phyloP scores from a whole-genome alignment of 2,797 vertebrate genomes.

The Echeneis naucrates region DNA sequence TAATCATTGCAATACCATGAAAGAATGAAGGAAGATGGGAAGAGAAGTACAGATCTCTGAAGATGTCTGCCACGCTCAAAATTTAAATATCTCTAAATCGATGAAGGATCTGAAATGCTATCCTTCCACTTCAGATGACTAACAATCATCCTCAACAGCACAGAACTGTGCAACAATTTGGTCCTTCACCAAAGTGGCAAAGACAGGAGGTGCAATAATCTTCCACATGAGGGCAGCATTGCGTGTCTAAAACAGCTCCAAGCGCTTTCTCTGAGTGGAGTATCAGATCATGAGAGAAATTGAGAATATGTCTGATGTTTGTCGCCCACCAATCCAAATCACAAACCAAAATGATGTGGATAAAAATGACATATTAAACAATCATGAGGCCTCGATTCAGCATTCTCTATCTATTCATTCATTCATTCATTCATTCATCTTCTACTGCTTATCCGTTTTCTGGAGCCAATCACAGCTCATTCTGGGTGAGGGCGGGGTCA shows the following conservation, averaged over 20 bases:
- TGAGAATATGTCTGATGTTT: no score
- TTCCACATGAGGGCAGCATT: constrained; percentile 57
- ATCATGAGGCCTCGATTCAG: neutral
- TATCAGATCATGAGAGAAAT: neutral
- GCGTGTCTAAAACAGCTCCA: constrained; percentile 17
- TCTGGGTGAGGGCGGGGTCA: no score
- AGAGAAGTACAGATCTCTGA: neutral
- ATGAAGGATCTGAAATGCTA: neutral
- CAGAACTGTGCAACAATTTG: neutral
- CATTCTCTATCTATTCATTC: no score
- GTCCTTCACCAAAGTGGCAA: no score
- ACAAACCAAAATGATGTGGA: neutral
- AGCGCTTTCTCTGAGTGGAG: neutral
- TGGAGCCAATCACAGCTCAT: no score
- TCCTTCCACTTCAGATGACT: neutral
- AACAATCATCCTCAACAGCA: neutral
- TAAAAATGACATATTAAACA: neutral
- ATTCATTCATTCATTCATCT: no score
- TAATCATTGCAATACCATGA: neutral
- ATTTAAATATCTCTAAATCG: neutral
- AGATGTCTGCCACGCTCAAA: no score
- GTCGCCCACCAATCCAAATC: neutral
- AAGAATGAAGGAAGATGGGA: neutral
- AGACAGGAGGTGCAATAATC: neutral
- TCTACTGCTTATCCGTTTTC: no score